A percentile compares a stretch with the other conserved stretches of the same genome.
Evolutionary conservation across 2,113 vertebrate genomes (phyloP).

Genomic region (Campylorhamphus procurvoides): DNA sequence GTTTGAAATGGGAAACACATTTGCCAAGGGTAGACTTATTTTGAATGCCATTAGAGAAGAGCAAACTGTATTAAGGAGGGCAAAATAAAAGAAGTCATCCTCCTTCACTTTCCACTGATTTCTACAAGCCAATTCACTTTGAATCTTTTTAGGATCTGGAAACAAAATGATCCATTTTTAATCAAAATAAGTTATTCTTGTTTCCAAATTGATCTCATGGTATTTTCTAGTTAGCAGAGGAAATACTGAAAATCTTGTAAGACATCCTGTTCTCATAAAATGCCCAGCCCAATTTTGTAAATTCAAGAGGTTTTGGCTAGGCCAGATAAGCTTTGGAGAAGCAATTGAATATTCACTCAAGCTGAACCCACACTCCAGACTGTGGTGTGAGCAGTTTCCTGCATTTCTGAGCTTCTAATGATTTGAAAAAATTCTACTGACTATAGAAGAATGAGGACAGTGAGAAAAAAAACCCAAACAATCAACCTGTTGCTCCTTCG

Average conservation of each 20-base stretch:
- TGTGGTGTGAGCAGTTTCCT: conserved; percentile 65
- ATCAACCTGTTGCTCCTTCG: background rate
- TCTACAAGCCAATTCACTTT: background rate
- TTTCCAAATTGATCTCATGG: conserved; percentile 28
- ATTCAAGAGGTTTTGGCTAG: conserved; percentile 66
- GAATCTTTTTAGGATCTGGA: conserved; percentile 7
- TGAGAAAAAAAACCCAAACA: background rate
- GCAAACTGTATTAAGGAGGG: background rate
- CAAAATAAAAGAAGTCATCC: background rate
- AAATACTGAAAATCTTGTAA: conserved; percentile 61
- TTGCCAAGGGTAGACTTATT: background rate
- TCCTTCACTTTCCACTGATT: background rate
- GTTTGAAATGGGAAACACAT: background rate
- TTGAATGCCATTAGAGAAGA: background rate
- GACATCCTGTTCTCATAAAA: conserved; percentile 66
- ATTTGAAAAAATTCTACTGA: conserved; percentile 41
- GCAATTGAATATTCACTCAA: conserved; percentile 55
- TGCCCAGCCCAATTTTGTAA: conserved; percentile 49
- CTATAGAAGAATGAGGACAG: conserved; percentile 13
- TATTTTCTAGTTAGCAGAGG: conserved; percentile 42
- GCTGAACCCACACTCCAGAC: conserved; percentile 69
- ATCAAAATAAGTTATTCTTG: conserved; percentile 4
- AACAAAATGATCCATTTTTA: background rate
- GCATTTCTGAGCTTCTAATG: conserved; percentile 31
- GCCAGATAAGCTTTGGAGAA: conserved; percentile 57